phyloP scores from a whole-genome alignment of 2,797 vertebrate genomes.

The Coregonus suidteri region DNA sequence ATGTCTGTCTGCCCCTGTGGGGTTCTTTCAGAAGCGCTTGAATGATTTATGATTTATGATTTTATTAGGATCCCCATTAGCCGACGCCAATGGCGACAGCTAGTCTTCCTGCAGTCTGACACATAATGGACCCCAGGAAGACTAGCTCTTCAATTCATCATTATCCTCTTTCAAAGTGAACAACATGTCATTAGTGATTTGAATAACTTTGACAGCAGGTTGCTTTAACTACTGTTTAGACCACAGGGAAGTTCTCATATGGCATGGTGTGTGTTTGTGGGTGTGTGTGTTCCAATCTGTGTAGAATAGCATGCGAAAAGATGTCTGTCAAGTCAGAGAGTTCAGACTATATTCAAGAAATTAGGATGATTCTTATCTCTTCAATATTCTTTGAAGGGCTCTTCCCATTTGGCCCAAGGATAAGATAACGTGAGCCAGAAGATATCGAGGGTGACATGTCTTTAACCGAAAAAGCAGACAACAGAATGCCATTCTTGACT shows the following conservation, averaged over 20 bases:
- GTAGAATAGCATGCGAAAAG: background rate
- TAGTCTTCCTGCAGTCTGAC: too few species aligned
- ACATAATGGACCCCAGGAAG: too few species aligned
- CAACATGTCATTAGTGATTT: constrained; percentile 11
- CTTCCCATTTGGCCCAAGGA: background rate
- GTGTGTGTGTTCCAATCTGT: background rate
- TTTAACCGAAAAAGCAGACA: background rate
- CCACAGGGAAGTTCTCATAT: background rate
- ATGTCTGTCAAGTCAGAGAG: background rate
- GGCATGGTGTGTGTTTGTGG: too few species aligned
- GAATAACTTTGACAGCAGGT: constrained; percentile 10
- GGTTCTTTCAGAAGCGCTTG: constrained; percentile 33
- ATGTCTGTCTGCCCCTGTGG: constrained; percentile 35
- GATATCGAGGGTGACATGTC: background rate
- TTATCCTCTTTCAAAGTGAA: constrained; percentile 40
- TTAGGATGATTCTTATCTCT: background rate
- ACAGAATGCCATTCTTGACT: background rate
- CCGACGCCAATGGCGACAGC: too few species aligned
- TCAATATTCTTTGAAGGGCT: background rate
- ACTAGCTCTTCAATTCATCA: constrained; percentile 41
- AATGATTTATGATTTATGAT: too few species aligned
- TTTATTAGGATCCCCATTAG: too few species aligned
- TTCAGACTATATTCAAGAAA: background rate
- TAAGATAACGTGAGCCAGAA: background rate
- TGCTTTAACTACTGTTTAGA: background rate